Evolutionary conservation across 2,888 invertebrate genomes (phyloP).

Genomic region (Latrodectus elegans): DNA sequence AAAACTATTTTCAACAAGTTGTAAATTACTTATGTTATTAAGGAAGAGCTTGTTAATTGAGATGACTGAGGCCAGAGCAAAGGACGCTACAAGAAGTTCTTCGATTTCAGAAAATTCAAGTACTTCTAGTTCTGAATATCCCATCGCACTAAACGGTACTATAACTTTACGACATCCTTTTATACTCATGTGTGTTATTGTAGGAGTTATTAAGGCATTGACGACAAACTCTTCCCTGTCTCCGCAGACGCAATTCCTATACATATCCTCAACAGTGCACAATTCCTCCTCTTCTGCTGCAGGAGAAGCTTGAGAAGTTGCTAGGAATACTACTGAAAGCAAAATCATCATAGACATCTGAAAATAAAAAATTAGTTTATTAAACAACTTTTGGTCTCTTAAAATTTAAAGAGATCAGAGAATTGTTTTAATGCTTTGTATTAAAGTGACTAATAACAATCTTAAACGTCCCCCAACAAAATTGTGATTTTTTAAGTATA

Average conservation of each 20-base stretch:
- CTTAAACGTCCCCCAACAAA: too few relatives aligned
- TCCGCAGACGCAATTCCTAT: conserved; percentile 12
- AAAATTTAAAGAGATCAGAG: too few relatives aligned
- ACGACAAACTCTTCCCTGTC: conserved; percentile 19
- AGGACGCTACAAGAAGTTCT: not conserved
- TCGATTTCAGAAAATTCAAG: conserved; percentile 28
- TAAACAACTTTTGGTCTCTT: too few relatives aligned
- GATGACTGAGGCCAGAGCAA: conserved; percentile 3
- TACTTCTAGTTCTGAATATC: not conserved
- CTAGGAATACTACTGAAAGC: not conserved
- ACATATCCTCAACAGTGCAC: not conserved
- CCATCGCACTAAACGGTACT: conserved; percentile 17
- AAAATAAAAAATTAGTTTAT: not conserved
- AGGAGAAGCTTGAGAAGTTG: not conserved
- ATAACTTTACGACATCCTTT: conserved; percentile 19
- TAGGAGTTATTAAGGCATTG: not conserved
- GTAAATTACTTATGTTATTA: conserved; percentile 11
- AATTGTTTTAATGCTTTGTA: too few relatives aligned
- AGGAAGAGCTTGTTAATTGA: conserved; percentile 4
- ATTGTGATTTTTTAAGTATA: too few relatives aligned
- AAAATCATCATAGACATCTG: conserved; percentile 18
- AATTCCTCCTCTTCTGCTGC: not conserved
- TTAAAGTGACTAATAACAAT: too few relatives aligned
- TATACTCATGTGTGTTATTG: conserved; percentile 16
- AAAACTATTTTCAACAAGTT: conserved; percentile 13